These are phyloP conservation scores for Malurus splendens DNA, from an alignment of 2,797 vertebrate genomes.

Conservation along the genomic window DNA sequence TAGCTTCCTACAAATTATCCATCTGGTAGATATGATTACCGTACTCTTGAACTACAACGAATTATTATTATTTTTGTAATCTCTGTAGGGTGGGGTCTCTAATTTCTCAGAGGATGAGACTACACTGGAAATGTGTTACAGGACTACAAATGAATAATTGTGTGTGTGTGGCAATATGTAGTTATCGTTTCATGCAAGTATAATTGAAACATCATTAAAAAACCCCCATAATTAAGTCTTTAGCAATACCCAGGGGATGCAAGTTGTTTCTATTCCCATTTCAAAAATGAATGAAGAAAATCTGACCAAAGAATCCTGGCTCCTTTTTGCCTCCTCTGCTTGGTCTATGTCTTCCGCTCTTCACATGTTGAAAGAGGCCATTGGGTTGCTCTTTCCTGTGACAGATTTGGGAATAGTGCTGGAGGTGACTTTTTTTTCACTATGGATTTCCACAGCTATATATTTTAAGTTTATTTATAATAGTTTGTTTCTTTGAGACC, in stretches of 20 bases:
- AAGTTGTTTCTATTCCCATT: slow-evolving; percentile 46
- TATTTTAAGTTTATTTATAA: neutral
- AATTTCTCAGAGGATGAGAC: slow-evolving; percentile 42
- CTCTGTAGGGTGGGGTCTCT: slow-evolving; percentile 6
- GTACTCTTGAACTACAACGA: slow-evolving; percentile 2
- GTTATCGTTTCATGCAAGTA: slow-evolving; percentile 18
- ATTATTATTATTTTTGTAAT: slow-evolving; percentile 31
- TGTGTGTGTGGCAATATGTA: slow-evolving; percentile 47
- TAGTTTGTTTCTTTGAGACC: neutral
- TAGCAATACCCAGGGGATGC: slow-evolving; percentile 24
- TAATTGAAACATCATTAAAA: slow-evolving; percentile 52
- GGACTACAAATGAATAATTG: slow-evolving; percentile 44
- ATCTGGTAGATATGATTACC: slow-evolving; percentile 34
- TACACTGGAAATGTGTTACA: neutral
- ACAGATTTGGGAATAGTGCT: neutral
- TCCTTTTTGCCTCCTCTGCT: slow-evolving; percentile 1
- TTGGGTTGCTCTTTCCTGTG: slow-evolving; percentile 9
- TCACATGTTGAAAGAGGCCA: neutral
- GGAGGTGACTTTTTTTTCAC: neutral
- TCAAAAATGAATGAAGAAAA: slow-evolving; percentile 46
- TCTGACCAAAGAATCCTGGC: slow-evolving; percentile 33
- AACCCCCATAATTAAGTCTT: slow-evolving; percentile 30
- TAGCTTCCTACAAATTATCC: slow-evolving; percentile 2
- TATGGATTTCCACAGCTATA: neutral
- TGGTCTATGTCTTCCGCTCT: neutral